Conservation (phyloP, 2,888 invertebrate genomes). For the Napeogenes sylphis region DNA sequence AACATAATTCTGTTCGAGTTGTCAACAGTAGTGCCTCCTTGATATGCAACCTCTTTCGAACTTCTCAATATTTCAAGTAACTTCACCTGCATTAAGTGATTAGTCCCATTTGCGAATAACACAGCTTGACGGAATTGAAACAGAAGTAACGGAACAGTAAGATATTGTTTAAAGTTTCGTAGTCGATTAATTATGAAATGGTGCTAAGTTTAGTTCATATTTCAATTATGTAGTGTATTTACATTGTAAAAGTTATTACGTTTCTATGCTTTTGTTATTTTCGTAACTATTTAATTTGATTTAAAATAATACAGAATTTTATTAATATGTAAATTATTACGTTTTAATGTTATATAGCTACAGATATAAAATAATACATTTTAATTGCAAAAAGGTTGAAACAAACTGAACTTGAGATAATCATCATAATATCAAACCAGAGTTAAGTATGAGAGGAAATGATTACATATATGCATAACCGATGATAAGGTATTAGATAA, state of each 20-base stretch:
- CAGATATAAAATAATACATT: too few species aligned
- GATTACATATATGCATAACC: constrained; percentile 6
- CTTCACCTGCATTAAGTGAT: constrained; percentile 71
- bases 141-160: constrained; percentile 20
- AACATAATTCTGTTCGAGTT: constrained; percentile 7
- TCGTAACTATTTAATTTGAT: too few species aligned
- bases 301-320: too few species aligned
- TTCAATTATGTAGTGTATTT: neutral
- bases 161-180: constrained; percentile 21
- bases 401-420: neutral
- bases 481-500: constrained; percentile 18
- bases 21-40: constrained; percentile 29
- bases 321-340: too few species aligned
- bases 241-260: neutral
- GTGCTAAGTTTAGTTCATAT: neutral
- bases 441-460: neutral
- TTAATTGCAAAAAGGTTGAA: too few species aligned
- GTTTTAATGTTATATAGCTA: too few species aligned
- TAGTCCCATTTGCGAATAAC: constrained; percentile 70
- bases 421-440: neutral
- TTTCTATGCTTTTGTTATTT: neutral
- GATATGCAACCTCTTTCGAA: constrained; percentile 49
- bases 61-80: constrained; percentile 67
- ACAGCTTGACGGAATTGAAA: constrained; percentile 46
- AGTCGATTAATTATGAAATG: constrained; percentile 24